These are phyloP conservation scores for Morone chrysops DNA, from an alignment of 2,113 vertebrate genomes.

Conservation along the genomic window DNA sequence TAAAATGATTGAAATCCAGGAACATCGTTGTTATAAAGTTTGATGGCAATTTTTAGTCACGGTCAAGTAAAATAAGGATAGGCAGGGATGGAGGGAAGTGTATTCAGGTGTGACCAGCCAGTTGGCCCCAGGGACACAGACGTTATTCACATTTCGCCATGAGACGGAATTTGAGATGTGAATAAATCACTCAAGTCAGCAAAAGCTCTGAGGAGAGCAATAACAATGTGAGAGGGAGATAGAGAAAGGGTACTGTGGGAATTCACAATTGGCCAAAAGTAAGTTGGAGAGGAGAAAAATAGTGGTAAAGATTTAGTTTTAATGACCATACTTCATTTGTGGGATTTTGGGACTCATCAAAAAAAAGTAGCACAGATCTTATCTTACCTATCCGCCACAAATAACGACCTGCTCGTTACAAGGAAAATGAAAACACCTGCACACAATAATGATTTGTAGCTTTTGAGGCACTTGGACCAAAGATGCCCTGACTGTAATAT, in stretches of 20 bases:
- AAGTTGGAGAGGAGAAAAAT: slow-evolving; percentile 7
- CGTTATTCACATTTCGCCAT: slow-evolving; percentile 56
- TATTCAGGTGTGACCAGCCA: slow-evolving; percentile 51
- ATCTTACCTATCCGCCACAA: slow-evolving; percentile 8
- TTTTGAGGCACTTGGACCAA: background rate
- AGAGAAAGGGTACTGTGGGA: slow-evolving; percentile 16
- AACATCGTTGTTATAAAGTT: background rate
- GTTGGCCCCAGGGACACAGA: slow-evolving; percentile 42
- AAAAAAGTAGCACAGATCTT: background rate
- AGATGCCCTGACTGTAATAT: slow-evolving; percentile 9
- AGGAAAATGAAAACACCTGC: slow-evolving; percentile 1
- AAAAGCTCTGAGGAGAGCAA: slow-evolving; percentile 52
- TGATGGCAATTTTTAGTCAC: slow-evolving; percentile 24
- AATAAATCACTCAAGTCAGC: slow-evolving; percentile 56
- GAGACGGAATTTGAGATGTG: slow-evolving; percentile 57
- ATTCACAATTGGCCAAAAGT: slow-evolving; percentile 27
- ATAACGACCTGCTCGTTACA: background rate
- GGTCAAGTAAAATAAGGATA: background rate
- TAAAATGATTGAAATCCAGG: background rate
- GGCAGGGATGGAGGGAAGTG: slow-evolving; percentile 15
- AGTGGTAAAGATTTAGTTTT: background rate
- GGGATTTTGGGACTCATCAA: background rate
- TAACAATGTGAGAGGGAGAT: slow-evolving; percentile 26
- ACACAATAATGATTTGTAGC: slow-evolving; percentile 22
- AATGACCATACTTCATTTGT: slow-evolving; percentile 35